A percentile compares a stretch with the other conserved stretches of the same genome.
These are phyloP conservation scores for Lota lota DNA, from an alignment of 2,113 vertebrate species.

Conservation along the genomic window DNA sequence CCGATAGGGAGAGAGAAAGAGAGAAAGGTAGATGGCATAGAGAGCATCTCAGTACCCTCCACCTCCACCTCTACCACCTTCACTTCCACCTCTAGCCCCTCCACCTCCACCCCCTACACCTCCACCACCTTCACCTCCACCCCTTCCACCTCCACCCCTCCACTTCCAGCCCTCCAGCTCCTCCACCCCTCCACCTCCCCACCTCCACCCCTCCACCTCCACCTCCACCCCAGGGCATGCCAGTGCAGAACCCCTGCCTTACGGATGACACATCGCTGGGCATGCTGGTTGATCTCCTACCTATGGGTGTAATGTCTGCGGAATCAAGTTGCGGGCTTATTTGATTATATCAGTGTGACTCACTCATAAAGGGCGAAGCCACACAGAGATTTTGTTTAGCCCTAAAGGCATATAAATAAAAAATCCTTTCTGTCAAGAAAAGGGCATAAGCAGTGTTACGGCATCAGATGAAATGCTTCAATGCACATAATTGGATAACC, in stretches of 20 bases:
- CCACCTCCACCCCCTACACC: too few species aligned
- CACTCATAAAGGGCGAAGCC: constrained; percentile 39
- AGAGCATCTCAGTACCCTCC: neutral
- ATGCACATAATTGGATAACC: constrained; percentile 58
- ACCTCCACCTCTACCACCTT: constrained; percentile 1
- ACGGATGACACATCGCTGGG: constrained; percentile 17
- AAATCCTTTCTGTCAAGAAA: constrained; percentile 67
- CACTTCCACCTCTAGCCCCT: constrained; percentile 24
- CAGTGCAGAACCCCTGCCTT: constrained; percentile 7
- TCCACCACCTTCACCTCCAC: neutral
- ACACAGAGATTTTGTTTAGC: constrained; percentile 65
- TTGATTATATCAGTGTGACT: constrained; percentile 59
- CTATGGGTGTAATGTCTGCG: constrained; percentile 37
- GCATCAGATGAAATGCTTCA: constrained; percentile 64
- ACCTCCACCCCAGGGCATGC: constrained; percentile 19
- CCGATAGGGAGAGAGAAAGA: neutral
- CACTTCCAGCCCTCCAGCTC: constrained; percentile 11
- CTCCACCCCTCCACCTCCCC: neutral
- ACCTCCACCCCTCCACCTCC: constrained; percentile 13
- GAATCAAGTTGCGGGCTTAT: constrained; percentile 36
- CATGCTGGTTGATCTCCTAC: constrained; percentile 52
- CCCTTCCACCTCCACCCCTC: too few species aligned
- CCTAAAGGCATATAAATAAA: constrained; percentile 65
- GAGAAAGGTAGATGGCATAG: neutral
- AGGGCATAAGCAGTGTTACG: constrained; percentile 59